Evolutionary conservation across 1,140 invertebrate genomes (phyloP), one percentile per base, ranked within the genome.

Genomic region (Andrena cerasifolii): DNA sequence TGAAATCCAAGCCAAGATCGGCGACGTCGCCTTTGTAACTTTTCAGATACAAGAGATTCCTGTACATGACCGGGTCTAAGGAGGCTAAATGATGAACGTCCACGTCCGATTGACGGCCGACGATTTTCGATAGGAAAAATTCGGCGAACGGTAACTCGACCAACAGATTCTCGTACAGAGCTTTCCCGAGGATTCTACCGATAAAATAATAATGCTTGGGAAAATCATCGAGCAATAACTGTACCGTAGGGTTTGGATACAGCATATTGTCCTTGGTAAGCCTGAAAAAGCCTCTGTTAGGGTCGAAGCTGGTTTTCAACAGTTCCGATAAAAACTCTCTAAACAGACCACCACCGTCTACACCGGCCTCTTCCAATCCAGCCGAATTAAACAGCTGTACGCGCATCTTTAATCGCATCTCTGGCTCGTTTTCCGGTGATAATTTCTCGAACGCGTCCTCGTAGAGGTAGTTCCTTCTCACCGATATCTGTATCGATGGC

Each of bases 371-470:
- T 85, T 98, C 97, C 10, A 98, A 91, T 0, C 98, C 98, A 14
- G 96, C 96, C 31, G 95, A 95, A 87, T 99, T 99, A 28, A 98
- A 95, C 68, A 99, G 93, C 87, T 98, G 97, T 2, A 99, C 97
- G 74, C 97, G 93, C 90, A 99, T 95, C 88, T 96, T 96, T 16
- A 96, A 91, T 78, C 97, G 95, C 75, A 99, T 87, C 88, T 99
- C 97, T 0, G 97, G 96, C 88, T 98, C 98, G 93, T 98, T 99
- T 86, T 98, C 96, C 1, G 94, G 94, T 6, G 97, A 97, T 0
- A 99, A 92, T 91, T 98, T 98, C 36, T 98, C 98, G 91, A 98
- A 99, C 0, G 98, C 98, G 93, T 99, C 99, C 93, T 99, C 99
- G 91, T 99, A 99, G 0, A 99, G 93, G 93, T 98, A 98, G 86